phyloP scores from a whole-genome alignment of 2,797 vertebrate species.

The Rhinatrema bivittatum region DNA sequence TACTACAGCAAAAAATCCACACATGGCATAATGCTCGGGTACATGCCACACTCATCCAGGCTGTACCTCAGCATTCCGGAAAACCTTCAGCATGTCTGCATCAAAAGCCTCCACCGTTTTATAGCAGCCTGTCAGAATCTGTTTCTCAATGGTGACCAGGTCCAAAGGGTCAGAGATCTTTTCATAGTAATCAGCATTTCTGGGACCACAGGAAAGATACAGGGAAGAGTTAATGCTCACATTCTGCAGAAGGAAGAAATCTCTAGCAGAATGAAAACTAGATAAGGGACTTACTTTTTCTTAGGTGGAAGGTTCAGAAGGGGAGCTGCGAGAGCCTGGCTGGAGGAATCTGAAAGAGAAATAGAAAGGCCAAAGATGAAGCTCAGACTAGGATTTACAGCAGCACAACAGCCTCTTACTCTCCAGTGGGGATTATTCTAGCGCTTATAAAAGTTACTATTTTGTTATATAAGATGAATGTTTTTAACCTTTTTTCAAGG shows the following conservation, averaged over 20 bases:
- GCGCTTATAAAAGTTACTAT: too few species aligned
- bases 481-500: too few species aligned
- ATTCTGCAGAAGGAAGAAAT: not conserved
- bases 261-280: not conserved
- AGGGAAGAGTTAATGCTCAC: constrained; percentile 3
- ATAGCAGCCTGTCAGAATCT: constrained; percentile 89
- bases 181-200: constrained; percentile 92
- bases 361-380: constrained; percentile 12
- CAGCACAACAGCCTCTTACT: too few species aligned
- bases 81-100: constrained; percentile 94
- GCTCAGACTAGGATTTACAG: too few species aligned
- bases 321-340: constrained; percentile 83
- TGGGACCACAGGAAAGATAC: constrained; percentile 28
- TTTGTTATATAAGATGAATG: too few species aligned
- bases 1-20: not conserved
- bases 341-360: constrained; percentile 74
- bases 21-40: too few species aligned
- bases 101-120: constrained; percentile 93
- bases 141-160: constrained; percentile 89
- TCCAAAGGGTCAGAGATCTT: constrained; percentile 92
- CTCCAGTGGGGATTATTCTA: too few species aligned
- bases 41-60: too few species aligned
- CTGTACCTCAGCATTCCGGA: constrained; percentile 84
- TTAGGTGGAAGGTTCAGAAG: constrained; percentile 87
- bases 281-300: constrained; percentile 76